Evolutionary conservation across 2,888 invertebrate species (phyloP), one percentile per base, ranked within the genome.

Genomic region (Boloria selene): DNA sequence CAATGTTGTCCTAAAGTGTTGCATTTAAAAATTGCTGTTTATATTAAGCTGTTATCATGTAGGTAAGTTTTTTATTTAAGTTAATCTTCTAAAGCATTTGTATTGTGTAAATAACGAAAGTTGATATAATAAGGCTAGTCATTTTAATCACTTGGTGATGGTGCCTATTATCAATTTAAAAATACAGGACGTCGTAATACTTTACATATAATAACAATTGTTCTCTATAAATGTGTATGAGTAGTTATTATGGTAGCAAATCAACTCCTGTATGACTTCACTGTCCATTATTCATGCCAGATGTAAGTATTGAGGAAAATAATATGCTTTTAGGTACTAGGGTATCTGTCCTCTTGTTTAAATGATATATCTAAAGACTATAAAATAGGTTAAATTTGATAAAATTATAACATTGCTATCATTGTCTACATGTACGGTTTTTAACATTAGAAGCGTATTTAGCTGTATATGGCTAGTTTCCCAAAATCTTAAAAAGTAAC

Each of bases 161-260:
- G 56, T 63, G 66, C 56, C 66, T 62, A 60, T 49, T 61, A 59
- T 52, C 45, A 54, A 31, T 62, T 62, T 63, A 62, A 64, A 38
- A n/a, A 31, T 47, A 47, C 47, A 50, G 59, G 38, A 45, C 38
- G 45, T 38, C 51, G 54, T 54, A 42, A 67, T 60, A 71, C 65
- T 74, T 74, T 66, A 70, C 74, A 74, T 66, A 73, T 70, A 74
- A 75, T 75, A 65, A 54, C 72, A 69, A 75, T 75, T 75, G 74
- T 74, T 61, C 61, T 64, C 70, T 61, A 17, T 64, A 61, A 69
- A 63, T 64, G 62, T 61, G 53, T 66, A 55, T 45, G 45, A 56
- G 47, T 51, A 26, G 3, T 10, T 38, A 38, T 38, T 10, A 38
- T 2, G 31, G 31, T 2, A 10, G 10, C 31, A 10, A 10, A 38